phyloP scores from a whole-genome alignment of 2,888 invertebrate species.

The Anoplius nigerrimus region DNA sequence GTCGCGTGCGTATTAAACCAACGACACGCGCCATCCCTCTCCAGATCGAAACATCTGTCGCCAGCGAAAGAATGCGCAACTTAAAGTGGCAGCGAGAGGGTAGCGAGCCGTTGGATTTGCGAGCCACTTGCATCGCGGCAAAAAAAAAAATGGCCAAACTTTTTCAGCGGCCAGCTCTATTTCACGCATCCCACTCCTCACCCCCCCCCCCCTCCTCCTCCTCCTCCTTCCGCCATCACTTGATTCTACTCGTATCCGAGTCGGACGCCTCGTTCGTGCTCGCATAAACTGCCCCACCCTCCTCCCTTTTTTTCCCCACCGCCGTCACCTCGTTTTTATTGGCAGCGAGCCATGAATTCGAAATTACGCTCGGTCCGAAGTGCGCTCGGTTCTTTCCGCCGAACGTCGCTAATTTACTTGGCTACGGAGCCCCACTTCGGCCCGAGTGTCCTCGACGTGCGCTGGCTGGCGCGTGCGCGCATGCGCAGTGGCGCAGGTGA shows the following conservation, averaged over 20 bases:
- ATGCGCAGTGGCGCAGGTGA: conserved; percentile 16
- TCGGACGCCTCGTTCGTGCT: too few species aligned
- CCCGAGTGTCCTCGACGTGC: conserved; percentile 40
- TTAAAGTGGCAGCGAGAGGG: too few species aligned
- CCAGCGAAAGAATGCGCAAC: too few species aligned
- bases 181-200: not conserved
- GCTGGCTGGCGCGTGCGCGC: conserved; percentile 2
- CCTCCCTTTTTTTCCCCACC: conserved; percentile 12
- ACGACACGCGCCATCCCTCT: too few species aligned
- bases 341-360: conserved; percentile 53
- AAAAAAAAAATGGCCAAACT: conserved; percentile 24
- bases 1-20: too few species aligned
- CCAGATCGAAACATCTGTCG: too few species aligned
- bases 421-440: conserved; percentile 40
- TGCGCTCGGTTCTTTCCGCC: conserved; percentile 57
- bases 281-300: not conserved
- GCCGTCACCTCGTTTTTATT: conserved; percentile 46
- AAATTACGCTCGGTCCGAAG: conserved; percentile 54
- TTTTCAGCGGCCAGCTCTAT: conserved; percentile 33
- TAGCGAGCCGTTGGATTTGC: too few species aligned
- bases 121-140: not conserved
- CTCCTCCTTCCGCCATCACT: not conserved
- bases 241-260: too few species aligned
- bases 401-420: conserved; percentile 52
- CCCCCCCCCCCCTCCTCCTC: not conserved